Percentiles rank a stretch among this genome's conserved stretches.
Conservation (phyloP, 2,113 vertebrate genomes). For the Podocnemis expansa region DNA sequence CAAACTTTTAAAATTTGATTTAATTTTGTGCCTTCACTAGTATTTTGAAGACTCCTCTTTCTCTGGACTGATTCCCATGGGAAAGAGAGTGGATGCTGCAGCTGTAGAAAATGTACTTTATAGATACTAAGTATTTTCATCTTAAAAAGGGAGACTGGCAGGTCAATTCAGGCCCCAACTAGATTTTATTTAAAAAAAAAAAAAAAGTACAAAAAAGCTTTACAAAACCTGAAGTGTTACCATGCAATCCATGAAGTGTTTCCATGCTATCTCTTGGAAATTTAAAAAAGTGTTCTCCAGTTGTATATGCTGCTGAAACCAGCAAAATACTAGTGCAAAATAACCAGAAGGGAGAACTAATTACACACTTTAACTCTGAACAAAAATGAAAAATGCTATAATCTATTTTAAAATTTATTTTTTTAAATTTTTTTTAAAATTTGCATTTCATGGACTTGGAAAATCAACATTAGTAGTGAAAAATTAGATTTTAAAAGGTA, state of each 20-base stretch:
- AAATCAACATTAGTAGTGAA: slow-evolving; percentile 33
- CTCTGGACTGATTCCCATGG: not conserved
- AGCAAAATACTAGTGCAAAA: not conserved
- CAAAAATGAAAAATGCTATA: not conserved
- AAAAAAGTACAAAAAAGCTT: not conserved
- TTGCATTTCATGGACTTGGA: not conserved
- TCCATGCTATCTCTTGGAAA: not conserved
- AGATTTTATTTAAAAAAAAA: not conserved
- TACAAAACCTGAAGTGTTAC: not conserved
- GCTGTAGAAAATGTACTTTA: not conserved
- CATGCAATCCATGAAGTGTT: not conserved
- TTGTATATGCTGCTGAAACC: slow-evolving; percentile 3
- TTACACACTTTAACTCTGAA: not conserved
- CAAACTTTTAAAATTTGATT: not conserved
- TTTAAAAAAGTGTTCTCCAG: not conserved
- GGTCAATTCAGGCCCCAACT: not conserved
- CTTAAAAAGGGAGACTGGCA: slow-evolving; percentile 2
- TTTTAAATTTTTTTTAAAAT: not conserved
- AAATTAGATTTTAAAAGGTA: slow-evolving; percentile 28
- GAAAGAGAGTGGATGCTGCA: slow-evolving; percentile 1
- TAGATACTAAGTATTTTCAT: slow-evolving; percentile 10
- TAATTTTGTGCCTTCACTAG: not conserved
- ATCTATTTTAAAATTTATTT: not conserved
- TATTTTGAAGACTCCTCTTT: not conserved
- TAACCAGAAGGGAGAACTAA: not conserved